These are phyloP conservation scores for Cyanocitta stelleri DNA, from an alignment of 2,113 vertebrate genomes.

Conservation along the genomic window DNA sequence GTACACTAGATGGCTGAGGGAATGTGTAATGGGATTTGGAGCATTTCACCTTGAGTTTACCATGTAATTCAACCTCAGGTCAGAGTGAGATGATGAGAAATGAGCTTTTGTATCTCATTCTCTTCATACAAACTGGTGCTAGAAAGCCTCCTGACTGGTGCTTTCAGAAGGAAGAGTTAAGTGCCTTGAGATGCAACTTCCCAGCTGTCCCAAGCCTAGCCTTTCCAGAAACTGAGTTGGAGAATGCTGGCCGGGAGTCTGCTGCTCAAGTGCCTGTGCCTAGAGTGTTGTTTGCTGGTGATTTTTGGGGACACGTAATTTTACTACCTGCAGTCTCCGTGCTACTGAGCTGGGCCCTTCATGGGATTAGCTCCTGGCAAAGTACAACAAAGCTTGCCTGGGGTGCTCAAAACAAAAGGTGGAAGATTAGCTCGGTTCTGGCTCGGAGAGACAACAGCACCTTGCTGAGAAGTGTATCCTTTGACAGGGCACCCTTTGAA, in stretches of 20 bases:
- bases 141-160: not conserved
- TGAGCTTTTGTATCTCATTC: not conserved
- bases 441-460: not conserved
- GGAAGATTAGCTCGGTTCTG: not conserved
- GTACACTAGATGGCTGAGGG: not conserved
- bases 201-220: not conserved
- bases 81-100: not conserved
- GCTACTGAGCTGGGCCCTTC: not conserved
- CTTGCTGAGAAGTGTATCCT: not conserved
- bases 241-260: not conserved
- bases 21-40: slow-evolving; percentile 3
- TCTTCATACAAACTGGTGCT: not conserved
- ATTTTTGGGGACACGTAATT: not conserved
- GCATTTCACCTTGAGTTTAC: not conserved
- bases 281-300: not conserved
- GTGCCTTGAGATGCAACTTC: not conserved
- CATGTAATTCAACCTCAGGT: not conserved
- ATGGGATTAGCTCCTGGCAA: not conserved
- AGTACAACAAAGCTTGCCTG: not conserved
- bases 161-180: not conserved
- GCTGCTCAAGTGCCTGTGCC: not conserved
- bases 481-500: not conserved
- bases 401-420: not conserved
- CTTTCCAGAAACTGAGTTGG: not conserved
- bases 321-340: not conserved